Evolutionary conservation across 2,797 vertebrate genomes (phyloP).

Genomic region (Taenioides sp.): DNA sequence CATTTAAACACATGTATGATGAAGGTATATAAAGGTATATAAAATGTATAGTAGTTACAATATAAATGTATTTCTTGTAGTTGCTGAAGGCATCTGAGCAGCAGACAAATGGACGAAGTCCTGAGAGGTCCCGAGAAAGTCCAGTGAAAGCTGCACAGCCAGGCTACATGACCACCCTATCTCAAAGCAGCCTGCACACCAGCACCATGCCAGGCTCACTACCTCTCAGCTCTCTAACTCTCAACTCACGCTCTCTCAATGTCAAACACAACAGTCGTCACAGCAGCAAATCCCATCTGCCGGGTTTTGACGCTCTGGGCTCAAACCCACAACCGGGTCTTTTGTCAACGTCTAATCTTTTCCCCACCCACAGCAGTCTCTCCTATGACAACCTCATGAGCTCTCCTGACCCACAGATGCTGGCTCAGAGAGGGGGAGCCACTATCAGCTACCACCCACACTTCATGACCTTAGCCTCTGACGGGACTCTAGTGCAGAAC

Average conservation of each 20-base stretch:
- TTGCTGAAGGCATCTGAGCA: conserved; percentile 65
- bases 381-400: conserved; percentile 89
- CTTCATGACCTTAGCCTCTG: conserved; percentile 82
- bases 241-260: conserved; percentile 87
- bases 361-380: conserved; percentile 86
- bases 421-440: conserved; percentile 75
- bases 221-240: conserved; percentile 84
- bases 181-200: conserved; percentile 34
- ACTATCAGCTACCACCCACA: conserved; percentile 82
- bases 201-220: conserved; percentile 73
- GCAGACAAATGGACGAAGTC: conserved; percentile 76
- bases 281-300: conserved; percentile 75
- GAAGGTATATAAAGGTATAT: too few species aligned
- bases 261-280: conserved; percentile 84
- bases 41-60: too few species aligned
- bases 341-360: conserved; percentile 75
- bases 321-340: conserved; percentile 74
- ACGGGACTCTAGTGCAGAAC: conserved; percentile 77
- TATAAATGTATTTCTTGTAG: conserved; percentile 26
- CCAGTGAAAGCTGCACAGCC: conserved; percentile 76
- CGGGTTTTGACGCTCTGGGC: conserved; percentile 67
- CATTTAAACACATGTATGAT: not conserved
- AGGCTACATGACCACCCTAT: conserved; percentile 53
- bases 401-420: conserved; percentile 76
- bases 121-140: conserved; percentile 80